phyloP scores from a whole-genome alignment of 2,888 invertebrate genomes.

The Platycnemis pennipes region DNA sequence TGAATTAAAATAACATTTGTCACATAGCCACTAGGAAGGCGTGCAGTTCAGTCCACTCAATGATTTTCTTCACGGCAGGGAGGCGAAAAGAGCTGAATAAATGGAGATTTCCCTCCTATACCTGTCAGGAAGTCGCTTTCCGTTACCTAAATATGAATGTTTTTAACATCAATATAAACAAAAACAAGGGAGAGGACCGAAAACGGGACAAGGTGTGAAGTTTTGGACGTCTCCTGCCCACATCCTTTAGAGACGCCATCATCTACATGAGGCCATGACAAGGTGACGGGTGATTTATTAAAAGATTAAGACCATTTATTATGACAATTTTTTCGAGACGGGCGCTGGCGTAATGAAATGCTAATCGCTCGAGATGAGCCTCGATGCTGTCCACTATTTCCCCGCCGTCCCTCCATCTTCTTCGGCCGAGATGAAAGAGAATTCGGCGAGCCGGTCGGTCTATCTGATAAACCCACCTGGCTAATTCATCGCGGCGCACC shows the following conservation, averaged over 20 bases:
- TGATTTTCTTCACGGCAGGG: too few relatives aligned
- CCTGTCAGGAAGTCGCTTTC: too few relatives aligned
- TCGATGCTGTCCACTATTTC: not conserved
- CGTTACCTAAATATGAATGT: not conserved
- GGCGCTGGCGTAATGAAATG: not conserved
- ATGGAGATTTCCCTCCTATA: too few relatives aligned
- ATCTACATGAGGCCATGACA: not conserved
- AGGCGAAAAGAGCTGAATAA: too few relatives aligned
- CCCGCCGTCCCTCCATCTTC: not conserved
- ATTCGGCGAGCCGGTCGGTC: not conserved
- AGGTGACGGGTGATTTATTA: constrained; percentile 28
- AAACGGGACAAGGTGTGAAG: constrained; percentile 25
- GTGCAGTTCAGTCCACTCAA: too few relatives aligned
- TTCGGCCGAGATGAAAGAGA: not conserved
- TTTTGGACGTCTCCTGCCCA: not conserved
- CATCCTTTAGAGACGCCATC: not conserved
- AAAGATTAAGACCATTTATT: not conserved
- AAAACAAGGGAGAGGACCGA: not conserved
- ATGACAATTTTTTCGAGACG: too few relatives aligned
- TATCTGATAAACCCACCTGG: constrained; percentile 36
- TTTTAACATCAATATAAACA: not conserved
- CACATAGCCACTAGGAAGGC: too few relatives aligned
- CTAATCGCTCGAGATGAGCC: not conserved
- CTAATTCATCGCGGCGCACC: not conserved
- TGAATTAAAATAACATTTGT: too few relatives aligned